Conservation (phyloP, 2,113 vertebrate genomes). For the Onychostruthus taczanowskii region DNA sequence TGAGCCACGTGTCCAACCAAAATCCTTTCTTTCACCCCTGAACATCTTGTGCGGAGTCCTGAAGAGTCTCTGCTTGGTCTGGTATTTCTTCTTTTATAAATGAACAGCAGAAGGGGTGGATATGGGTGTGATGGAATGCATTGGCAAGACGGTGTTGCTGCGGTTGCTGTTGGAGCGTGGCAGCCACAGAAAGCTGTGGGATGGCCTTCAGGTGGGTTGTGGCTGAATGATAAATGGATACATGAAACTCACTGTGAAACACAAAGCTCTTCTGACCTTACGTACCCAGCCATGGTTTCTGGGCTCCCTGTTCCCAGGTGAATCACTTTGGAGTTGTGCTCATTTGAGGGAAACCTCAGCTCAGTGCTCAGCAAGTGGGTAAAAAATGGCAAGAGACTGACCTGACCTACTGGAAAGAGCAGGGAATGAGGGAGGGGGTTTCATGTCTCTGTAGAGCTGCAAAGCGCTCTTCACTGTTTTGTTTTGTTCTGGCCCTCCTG, state of each 20-base stretch:
- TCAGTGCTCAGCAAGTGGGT: not conserved
- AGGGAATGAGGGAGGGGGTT: not conserved
- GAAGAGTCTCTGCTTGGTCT: not conserved
- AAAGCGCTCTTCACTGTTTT: not conserved
- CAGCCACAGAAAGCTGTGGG: not conserved
- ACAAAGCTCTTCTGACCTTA: not conserved
- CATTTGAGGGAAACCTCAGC: not conserved
- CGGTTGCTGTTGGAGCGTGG: accelerated
- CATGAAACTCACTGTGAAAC: not conserved
- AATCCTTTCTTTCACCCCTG: not conserved
- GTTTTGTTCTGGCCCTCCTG: not conserved
- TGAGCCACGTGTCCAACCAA: accelerated
- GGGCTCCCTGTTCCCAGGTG: not conserved
- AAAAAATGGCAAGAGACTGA: not conserved
- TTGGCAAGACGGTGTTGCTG: not conserved
- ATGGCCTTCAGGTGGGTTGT: not conserved
- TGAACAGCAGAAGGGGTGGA: not conserved
- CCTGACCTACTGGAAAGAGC: not conserved
- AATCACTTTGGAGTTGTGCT: not conserved
- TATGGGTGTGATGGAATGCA: not conserved
- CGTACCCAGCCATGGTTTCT: not conserved
- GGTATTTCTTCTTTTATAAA: not conserved
- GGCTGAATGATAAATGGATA: not conserved
- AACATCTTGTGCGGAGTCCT: not conserved
- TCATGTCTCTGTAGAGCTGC: not conserved